Percentiles rank a stretch among this genome's conserved stretches.
phyloP scores from a whole-genome alignment of 2,888 invertebrate genomes.

The Tenthredo livida region DNA sequence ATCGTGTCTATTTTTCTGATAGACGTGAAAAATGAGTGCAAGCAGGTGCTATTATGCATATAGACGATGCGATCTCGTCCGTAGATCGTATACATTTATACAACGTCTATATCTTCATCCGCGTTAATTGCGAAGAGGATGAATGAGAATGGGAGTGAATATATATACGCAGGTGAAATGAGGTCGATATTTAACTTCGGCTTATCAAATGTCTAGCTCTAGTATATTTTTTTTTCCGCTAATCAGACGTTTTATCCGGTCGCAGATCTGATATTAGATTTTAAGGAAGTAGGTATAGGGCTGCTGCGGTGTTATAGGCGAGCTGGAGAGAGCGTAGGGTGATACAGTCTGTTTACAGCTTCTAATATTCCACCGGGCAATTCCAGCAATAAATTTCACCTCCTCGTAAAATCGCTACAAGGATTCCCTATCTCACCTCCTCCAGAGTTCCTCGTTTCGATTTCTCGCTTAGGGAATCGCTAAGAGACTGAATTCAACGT shows the following conservation, averaged over 20 bases:
- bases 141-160: background rate
- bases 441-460: constrained; percentile 52
- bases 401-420: constrained; percentile 67
- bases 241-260: constrained; percentile 15
- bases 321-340: constrained; percentile 16
- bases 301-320: background rate
- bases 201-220: background rate
- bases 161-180: background rate
- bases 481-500: background rate
- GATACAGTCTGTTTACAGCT: constrained; percentile 66
- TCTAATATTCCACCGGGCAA: constrained; percentile 68
- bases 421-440: constrained; percentile 53
- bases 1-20: background rate
- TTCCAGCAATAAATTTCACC: constrained; percentile 68
- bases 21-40: no score
- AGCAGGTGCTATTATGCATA: background rate
- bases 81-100: no score
- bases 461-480: background rate
- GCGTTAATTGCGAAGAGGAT: background rate
- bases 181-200: background rate
- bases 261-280: background rate
- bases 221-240: no score
- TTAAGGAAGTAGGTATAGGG: background rate
- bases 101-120: no score
- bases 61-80: background rate